Evolutionary conservation across 2,113 vertebrate genomes (phyloP).

Genomic region (Ascaphus truei): DNA sequence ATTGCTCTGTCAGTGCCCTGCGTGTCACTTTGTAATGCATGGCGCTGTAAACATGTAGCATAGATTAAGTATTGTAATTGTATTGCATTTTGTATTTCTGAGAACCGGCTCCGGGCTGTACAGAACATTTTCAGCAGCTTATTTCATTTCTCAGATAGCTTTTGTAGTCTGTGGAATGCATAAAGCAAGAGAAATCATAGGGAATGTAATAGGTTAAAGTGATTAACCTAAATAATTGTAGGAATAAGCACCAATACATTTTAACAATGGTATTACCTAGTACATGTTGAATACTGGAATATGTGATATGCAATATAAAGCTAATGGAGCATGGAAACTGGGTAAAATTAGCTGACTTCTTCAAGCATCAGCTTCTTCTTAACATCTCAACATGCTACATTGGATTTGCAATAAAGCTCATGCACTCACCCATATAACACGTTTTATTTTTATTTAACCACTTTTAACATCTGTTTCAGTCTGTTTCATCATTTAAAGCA

Average conservation of each 20-base stretch:
- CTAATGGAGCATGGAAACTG: conserved; percentile 25
- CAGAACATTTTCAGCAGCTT: conserved; percentile 48
- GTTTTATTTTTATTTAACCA: conserved; percentile 2
- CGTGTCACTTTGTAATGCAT: conserved; percentile 38
- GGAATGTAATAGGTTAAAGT: conserved; percentile 14
- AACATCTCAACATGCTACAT: conserved; percentile 14
- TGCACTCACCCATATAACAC: conserved; percentile 17
- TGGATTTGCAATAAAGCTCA: conserved; percentile 24
- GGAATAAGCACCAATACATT: conserved; percentile 4
- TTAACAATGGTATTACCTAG: background rate
- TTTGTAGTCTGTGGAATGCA: background rate
- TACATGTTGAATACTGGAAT: background rate
- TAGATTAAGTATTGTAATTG: conserved; percentile 51
- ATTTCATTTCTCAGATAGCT: conserved; percentile 10
- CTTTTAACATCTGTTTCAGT: conserved; percentile 28
- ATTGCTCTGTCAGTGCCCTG: background rate
- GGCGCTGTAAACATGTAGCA: conserved; percentile 49
- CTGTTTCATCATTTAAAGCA: too few species aligned
- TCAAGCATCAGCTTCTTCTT: conserved; percentile 25
- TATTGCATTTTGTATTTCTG: conserved; percentile 53
- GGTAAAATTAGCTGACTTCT: conserved; percentile 28
- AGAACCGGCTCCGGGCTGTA: conserved; percentile 44
- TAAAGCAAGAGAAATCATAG: background rate
- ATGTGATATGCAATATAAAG: background rate
- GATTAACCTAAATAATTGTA: conserved; percentile 28